Evolutionary conservation across 2,113 vertebrate species (phyloP).

Genomic region (Oryzias celebensis): DNA sequence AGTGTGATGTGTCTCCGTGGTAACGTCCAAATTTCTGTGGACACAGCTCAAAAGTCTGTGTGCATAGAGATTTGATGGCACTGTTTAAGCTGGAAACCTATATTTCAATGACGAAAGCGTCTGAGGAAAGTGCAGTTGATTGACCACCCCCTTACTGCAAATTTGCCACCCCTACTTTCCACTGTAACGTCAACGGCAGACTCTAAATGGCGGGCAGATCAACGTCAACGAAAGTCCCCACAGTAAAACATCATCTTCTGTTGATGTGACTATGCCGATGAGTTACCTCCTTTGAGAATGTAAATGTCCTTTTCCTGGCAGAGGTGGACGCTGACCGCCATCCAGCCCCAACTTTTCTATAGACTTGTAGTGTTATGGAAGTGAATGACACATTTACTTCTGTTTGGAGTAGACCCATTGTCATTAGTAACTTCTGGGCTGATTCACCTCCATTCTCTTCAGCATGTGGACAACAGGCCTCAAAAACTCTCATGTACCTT

Average conservation of each 20-base stretch:
- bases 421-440: background rate
- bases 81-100: no score
- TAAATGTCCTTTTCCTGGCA: background rate
- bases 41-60: no score
- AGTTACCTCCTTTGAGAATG: background rate
- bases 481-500: background rate
- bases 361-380: background rate
- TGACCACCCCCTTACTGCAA: constrained; percentile 10
- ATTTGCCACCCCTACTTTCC: constrained; percentile 16
- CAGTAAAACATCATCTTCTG: background rate
- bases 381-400: background rate
- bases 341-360: background rate
- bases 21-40: no score
- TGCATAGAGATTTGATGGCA: no score
- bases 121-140: background rate
- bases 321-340: background rate
- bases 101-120: background rate
- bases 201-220: background rate
- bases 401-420: background rate
- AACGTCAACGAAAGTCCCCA: background rate
- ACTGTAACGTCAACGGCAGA: constrained; percentile 16
- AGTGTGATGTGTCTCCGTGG: no score
- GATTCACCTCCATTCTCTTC: background rate
- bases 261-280: background rate
- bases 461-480: background rate